Evolutionary conservation across 2,797 vertebrate genomes (phyloP).

Genomic region (Rhinatrema bivittatum): DNA sequence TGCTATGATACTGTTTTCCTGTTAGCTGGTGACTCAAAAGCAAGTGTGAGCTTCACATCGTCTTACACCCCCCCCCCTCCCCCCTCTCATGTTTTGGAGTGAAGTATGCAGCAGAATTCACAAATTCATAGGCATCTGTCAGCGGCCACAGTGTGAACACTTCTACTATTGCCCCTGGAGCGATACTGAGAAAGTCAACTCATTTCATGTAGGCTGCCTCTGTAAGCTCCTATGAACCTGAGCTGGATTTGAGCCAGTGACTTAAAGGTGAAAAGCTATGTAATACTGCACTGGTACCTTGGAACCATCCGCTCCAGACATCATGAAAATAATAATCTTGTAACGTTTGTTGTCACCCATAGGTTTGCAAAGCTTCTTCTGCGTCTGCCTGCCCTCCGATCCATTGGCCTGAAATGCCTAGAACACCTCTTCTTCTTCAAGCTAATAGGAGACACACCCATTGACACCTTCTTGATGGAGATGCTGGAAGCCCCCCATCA

Average conservation of each 20-base stretch:
- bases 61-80: too few species aligned
- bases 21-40: too few species aligned
- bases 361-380: slow-evolving; percentile 95
- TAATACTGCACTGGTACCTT: not conserved
- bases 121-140: too few species aligned
- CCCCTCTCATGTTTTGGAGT: too few species aligned
- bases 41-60: too few species aligned
- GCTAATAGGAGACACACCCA: slow-evolving; percentile 96
- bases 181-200: too few species aligned
- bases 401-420: slow-evolving; percentile 96
- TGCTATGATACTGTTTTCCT: too few species aligned
- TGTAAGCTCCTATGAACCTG: not conserved
- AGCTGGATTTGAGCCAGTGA: not conserved
- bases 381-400: slow-evolving; percentile 88
- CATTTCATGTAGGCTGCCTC: too few species aligned
- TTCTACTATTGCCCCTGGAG: too few species aligned
- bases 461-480: slow-evolving; percentile 98
- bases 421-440: slow-evolving; percentile 99
- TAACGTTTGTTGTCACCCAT: slow-evolving; percentile 17
- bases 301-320: fast-evolving
- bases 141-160: too few species aligned
- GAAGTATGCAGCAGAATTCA: too few species aligned
- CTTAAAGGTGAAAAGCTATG: not conserved
- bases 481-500: slow-evolving; percentile 98
- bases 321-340: too few species aligned